phyloP scores from a whole-genome alignment of 1,140 invertebrate species.

The Scaptomyza pallida region DNA sequence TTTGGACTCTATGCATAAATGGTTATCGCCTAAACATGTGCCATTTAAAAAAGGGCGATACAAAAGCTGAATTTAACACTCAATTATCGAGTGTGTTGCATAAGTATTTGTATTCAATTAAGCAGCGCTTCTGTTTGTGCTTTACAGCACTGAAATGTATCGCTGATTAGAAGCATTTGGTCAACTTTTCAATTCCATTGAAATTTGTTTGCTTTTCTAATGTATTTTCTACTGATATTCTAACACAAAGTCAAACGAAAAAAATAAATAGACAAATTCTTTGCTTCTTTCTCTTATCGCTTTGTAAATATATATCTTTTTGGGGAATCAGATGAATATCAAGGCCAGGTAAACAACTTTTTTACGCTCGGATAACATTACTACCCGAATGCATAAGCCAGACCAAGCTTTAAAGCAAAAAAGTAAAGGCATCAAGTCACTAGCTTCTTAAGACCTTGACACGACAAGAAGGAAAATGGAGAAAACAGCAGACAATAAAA shows the following conservation, averaged over 20 bases:
- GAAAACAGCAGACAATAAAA: neutral
- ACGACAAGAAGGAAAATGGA: neutral
- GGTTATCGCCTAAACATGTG: constrained; percentile 5
- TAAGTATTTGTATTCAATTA: too few relatives aligned
- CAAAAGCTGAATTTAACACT: neutral
- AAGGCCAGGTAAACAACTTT: neutral
- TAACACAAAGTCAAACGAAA: neutral
- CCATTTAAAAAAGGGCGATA: neutral
- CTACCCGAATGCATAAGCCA: too few relatives aligned
- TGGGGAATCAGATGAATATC: neutral
- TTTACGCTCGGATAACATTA: neutral
- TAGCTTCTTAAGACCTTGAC: neutral
- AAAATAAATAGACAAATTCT: neutral
- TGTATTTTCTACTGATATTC: neutral
- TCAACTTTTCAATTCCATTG: too few relatives aligned
- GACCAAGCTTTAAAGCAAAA: neutral
- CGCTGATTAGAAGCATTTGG: too few relatives aligned
- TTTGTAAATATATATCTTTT: neutral
- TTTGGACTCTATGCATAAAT: constrained; percentile 34
- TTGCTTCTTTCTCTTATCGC: neutral
- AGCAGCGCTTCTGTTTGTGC: too few relatives aligned
- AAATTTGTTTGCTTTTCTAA: too few relatives aligned
- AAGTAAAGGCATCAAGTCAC: neutral
- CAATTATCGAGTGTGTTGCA: neutral
- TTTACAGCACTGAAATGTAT: too few relatives aligned